Base-by-base conservation (phyloP, 92 coral and sea anemone genomes). In the Porites rus region DNA sequence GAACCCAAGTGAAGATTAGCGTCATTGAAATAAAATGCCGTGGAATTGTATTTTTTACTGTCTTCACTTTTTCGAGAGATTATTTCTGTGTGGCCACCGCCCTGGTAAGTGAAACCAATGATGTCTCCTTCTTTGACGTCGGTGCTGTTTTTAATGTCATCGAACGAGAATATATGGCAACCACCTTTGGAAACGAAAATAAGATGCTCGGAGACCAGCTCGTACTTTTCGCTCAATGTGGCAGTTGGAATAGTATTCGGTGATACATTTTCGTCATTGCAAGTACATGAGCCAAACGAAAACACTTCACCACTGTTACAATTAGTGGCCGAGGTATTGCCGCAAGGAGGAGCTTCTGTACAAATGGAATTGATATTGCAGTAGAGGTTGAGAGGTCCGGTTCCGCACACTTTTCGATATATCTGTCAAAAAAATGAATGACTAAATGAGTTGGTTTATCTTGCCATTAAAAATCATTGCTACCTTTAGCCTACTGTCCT, bases 371-470 rank as follows among this genome's bases (percentile, higher is more conserved):
- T 82, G 11, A 69, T 21, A 66, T 84, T 84, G 56, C 93, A 93
- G 84, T 91, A 91, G 9, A 54, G 28, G 25, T 70, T 76, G 17
- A 65, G 62, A 10, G 73, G 0, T 10, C 92, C 98, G 59, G 84
- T 77, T n/a, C 96, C 98, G 78, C 99, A 96, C 1, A 94, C 88
- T 5, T 95, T 98, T 31, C 99, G 96, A 75, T 84, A 88, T 52
- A 88, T 79, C 99, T 96, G 82, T 25, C 22, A 64, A 80, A 17
- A 10, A 51, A 66, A 62, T 6, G 52, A 51, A 65, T 16, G 7
- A 65, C 50, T 10, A 52, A 6, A 10, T n/a, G 20, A 59, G 9
- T 38, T n/a, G 14, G 74, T 46, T 16, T 0, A 65, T 7, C 20
- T 65, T 1, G 1, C 62, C 10, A 17, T 38, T 4, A 38, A 38